phyloP scores from a whole-genome alignment of 1,140 invertebrate genomes.

The Nephila pilipes region DNA sequence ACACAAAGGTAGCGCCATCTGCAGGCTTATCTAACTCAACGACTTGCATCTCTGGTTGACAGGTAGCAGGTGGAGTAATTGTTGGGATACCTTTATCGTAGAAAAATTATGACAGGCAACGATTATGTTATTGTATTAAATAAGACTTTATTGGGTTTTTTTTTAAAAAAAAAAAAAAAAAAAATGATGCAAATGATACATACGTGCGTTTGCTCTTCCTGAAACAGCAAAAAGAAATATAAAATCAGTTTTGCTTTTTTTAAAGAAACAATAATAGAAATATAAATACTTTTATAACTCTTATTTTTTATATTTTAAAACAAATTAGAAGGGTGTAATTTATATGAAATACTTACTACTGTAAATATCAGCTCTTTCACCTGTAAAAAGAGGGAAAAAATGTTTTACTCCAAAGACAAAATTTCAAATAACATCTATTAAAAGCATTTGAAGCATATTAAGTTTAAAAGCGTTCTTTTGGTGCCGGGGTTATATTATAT shows the following conservation, averaged over 20 bases:
- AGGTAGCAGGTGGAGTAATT: neutral
- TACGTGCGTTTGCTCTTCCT: neutral
- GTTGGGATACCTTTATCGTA: neutral
- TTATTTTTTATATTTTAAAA: neutral
- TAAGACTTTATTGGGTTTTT: no score
- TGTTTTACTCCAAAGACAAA: no score
- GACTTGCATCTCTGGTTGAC: constrained; percentile 38
- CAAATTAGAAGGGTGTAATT: neutral
- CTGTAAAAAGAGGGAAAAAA: neutral
- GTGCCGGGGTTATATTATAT: no score
- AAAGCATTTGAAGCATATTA: no score
- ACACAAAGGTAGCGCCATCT: neutral
- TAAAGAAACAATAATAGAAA: neutral
- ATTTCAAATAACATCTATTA: no score
- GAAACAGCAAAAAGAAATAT: neutral
- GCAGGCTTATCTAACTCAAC: constrained; percentile 52
- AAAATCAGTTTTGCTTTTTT: neutral
- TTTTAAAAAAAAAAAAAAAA: neutral
- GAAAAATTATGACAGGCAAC: neutral
- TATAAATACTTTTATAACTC: neutral
- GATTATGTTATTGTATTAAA: neutral
- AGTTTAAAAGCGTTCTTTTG: no score
- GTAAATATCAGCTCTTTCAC: neutral
- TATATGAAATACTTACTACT: constrained; percentile 6
- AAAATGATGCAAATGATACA: neutral